Evolutionary conservation across 92 coral and sea anemone species (phyloP), one percentile per base, ranked within the genome.

Genomic region (Palythoa grandis): DNA sequence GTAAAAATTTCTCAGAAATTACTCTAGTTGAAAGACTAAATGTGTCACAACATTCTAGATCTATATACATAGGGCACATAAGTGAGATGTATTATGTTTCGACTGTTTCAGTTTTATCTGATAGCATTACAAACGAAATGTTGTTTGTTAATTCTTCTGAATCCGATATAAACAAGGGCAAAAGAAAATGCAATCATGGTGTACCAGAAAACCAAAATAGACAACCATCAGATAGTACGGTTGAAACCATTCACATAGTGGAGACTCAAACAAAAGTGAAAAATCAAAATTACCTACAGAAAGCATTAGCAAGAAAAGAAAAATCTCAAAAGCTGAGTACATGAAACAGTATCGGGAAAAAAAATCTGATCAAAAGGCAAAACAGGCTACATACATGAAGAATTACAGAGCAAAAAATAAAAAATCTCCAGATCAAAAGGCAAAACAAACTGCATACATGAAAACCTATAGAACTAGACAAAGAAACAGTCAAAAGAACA

Each of bases 221-320:
- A 72, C 78, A 53, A 83, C 11, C 25, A 48, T 38, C 54, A 74
- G 79, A 48, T 14, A 83, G 87, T 54, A 83, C 23, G 76, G 87
- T 83, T 83, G 79, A 83, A 83, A 83, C 70, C 70, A 52, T 40
- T 70, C 87, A 83, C 87, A 82, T 67, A 82, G 58, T 79, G 52
- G 56, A 60, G 57, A 70, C 84, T 79, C 84, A 54, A 79, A 79
- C 56, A 70, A 79, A 82, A 82, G 86, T 82, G 86, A 76, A 82
- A 66, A 65, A 39, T 29, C 60, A 67, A 82, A 82, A 66, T 76
- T 65, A 65, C 86, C 60, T 82, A 76, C 86, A 65, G 76, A 76
- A 82, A 82, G 76, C 66, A 29, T 82, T 82, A 82, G 86, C 86
- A 82, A 82, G 66, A 67, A 82, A 67, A 63, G 76, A 67, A 82